These are phyloP conservation scores for Matsumyia berberina DNA, from an alignment of 2,888 invertebrate species.

Conservation along the genomic window DNA sequence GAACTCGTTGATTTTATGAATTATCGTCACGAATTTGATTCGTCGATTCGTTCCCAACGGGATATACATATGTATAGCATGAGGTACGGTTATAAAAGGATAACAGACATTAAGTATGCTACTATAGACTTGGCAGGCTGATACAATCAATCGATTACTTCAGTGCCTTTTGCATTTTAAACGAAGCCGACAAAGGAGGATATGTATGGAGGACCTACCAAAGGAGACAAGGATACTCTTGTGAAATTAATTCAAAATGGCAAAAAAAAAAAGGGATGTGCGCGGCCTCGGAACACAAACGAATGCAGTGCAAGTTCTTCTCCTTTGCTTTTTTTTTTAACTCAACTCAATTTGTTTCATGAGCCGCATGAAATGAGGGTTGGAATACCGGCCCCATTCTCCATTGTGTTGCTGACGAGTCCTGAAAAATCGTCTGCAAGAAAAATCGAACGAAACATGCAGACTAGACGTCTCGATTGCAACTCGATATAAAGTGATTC, in stretches of 20 bases:
- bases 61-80: background rate
- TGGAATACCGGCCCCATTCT: slow-evolving; percentile 37
- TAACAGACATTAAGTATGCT: slow-evolving; percentile 68
- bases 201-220: background rate
- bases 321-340: slow-evolving; percentile 54
- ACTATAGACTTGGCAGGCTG: slow-evolving; percentile 35
- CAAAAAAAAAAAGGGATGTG: slow-evolving; percentile 61
- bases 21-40: slow-evolving; percentile 68
- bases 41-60: background rate
- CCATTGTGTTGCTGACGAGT: slow-evolving; percentile 65
- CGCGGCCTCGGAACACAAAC: slow-evolving; percentile 47
- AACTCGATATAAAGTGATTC: slow-evolving; percentile 71
- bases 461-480: slow-evolving; percentile 76
- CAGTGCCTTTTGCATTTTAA: slow-evolving; percentile 73
- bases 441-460: slow-evolving; percentile 54
- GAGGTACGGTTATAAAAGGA: slow-evolving; percentile 57
- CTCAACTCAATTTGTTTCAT: slow-evolving; percentile 75
- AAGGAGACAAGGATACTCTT: slow-evolving; percentile 15
- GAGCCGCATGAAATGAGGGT: slow-evolving; percentile 75
- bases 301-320: slow-evolving; percentile 62
- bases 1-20: slow-evolving; percentile 71
- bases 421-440: slow-evolving; percentile 39
- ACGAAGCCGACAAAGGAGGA: slow-evolving; percentile 65
- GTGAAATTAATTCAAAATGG: slow-evolving; percentile 75
- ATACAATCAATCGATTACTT: slow-evolving; percentile 75